Base-by-base conservation (phyloP, 2,113 vertebrate species). In the Sminthopsis crassicaudata region DNA sequence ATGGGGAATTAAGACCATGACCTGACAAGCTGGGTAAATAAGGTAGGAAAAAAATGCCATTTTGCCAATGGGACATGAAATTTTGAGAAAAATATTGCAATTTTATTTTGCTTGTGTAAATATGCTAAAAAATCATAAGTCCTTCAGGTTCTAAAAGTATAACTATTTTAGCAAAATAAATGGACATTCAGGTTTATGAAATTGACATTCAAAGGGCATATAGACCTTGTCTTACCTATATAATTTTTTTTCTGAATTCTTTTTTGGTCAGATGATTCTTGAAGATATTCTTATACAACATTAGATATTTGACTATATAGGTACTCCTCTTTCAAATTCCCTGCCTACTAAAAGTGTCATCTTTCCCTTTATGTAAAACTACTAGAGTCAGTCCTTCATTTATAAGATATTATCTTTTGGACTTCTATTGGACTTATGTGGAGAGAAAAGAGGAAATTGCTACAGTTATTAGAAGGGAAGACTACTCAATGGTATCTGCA, bases 351-450 rank as follows among this genome's bases (percentile, higher is more conserved):
- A 42, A 84, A 84, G 67, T 84, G 60, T 1, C 36, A 84, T 84
- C 19, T 42, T 84, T 42, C 19, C 88, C 48, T 46, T 46, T 76
- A 22, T 14, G 14, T 91, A 92, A 90, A 90, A 27, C 26, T 88
- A 23, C n/a, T 94, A 52, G 93, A 96, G 55, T 93, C 14, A 89
- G 24, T 0, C 46, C 46, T 95, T 95, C 7, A 76, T 11, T 23
- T 67, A 54, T 67, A 54, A 95, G 0, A 60, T 4, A 36, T 0
- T 92, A 8, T 91, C 22, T 84, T 96, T 92, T 94, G 25, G 42
- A 55, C 0, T 90, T 27, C 16, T 60, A 67, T 36, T 67, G 30
- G 25, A 27, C 26, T 76, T 14, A 48, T 23, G 92, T 52, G 60
- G 53, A 24, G 3, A 25, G 46, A 67, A 24, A 0, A 19, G 14